phyloP scores from a whole-genome alignment of 2,888 invertebrate species.

The Clusia tigrina region DNA sequence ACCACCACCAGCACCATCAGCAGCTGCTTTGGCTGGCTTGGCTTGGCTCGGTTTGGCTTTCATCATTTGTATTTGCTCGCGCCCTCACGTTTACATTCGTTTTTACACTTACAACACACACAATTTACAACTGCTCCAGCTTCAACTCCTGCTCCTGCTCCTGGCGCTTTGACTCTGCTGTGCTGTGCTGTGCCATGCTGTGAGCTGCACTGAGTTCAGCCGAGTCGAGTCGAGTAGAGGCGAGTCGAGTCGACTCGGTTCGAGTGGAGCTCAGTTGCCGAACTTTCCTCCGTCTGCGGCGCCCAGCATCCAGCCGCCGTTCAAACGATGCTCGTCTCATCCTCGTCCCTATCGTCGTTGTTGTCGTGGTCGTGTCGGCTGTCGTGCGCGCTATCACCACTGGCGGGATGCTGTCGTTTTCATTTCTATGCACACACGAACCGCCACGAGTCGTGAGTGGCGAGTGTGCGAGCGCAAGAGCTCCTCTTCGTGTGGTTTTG shows the following conservation, averaged over 20 bases:
- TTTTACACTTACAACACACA: conserved; percentile 2
- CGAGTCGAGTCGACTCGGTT: too few species aligned
- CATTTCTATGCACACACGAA: neutral
- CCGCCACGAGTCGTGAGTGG: neutral
- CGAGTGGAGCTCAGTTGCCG: too few species aligned
- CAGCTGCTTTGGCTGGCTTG: too few species aligned
- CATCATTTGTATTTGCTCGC: neutral
- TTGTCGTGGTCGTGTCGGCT: neutral
- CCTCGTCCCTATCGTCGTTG: neutral
- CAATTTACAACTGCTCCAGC: neutral
- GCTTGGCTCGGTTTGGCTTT: neutral
- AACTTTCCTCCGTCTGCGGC: too few species aligned
- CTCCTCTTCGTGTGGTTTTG: neutral
- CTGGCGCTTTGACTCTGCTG: too few species aligned
- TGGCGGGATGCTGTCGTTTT: neutral
- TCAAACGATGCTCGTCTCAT: neutral
- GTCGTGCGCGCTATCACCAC: too few species aligned
- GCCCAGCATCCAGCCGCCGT: too few species aligned
- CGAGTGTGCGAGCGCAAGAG: neutral
- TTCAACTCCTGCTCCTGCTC: too few species aligned
- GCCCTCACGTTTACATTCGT: neutral
- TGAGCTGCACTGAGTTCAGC: too few species aligned
- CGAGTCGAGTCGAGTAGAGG: too few species aligned
- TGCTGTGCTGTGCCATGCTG: too few species aligned
- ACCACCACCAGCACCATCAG: neutral